Percentiles rank a stretch among this genome's conserved stretches.
These are phyloP conservation scores for Chrysolina americana DNA, from an alignment of 2,888 invertebrate genomes.

Conservation along the genomic window DNA sequence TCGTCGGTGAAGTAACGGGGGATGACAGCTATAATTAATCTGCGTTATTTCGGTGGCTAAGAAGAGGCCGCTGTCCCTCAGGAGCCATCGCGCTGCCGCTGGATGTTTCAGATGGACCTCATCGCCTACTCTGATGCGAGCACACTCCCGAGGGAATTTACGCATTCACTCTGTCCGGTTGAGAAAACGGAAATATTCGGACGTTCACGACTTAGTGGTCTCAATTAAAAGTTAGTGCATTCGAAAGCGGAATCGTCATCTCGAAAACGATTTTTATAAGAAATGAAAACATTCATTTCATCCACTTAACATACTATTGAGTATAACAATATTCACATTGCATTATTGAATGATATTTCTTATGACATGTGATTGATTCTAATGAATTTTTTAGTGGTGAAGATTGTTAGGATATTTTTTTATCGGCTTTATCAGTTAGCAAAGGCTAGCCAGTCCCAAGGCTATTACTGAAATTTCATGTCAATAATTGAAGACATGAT, in stretches of 20 bases:
- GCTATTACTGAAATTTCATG: too few relatives aligned
- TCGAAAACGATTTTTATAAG: too few relatives aligned
- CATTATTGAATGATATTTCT: too few relatives aligned
- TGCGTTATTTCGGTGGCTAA: constrained; percentile 68
- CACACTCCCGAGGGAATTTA: constrained; percentile 28
- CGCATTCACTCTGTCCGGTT: constrained; percentile 10
- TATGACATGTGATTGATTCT: too few relatives aligned
- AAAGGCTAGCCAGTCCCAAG: too few relatives aligned
- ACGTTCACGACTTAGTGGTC: background rate
- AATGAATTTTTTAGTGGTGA: too few relatives aligned
- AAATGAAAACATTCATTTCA: background rate
- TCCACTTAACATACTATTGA: background rate
- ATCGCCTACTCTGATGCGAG: constrained; percentile 44
- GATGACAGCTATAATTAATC: constrained; percentile 70
- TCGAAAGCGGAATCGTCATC: background rate
- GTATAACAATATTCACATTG: too few relatives aligned
- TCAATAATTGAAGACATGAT: too few relatives aligned
- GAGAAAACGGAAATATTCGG: constrained; percentile 7
- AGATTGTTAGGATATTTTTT: too few relatives aligned
- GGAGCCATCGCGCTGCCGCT: constrained; percentile 61
- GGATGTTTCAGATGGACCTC: constrained; percentile 54
- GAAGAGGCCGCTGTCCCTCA: constrained; percentile 64
- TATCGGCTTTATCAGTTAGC: too few relatives aligned
- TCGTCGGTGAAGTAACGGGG: constrained; percentile 68
- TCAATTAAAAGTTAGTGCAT: background rate